These are phyloP conservation scores for Patella pellucida DNA, from an alignment of 2,888 invertebrate genomes.

Conservation along the genomic window DNA sequence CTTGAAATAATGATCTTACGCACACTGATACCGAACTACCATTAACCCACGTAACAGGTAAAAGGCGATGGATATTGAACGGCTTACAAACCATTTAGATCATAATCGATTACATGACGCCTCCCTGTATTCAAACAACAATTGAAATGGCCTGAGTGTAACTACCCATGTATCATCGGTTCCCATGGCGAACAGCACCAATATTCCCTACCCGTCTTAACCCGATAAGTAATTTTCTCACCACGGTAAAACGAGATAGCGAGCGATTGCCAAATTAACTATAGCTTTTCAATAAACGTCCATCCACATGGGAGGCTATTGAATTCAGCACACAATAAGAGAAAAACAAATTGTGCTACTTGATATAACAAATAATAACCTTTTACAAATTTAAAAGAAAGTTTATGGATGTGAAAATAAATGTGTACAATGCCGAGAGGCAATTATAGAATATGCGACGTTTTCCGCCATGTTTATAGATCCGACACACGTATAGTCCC, in stretches of 20 bases:
- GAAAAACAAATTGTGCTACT: background rate
- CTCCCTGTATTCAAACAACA: slow-evolving; percentile 7
- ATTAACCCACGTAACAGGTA: no score
- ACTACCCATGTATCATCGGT: background rate
- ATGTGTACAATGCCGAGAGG: no score
- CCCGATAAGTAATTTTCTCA: slow-evolving; percentile 6
- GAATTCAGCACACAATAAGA: background rate
- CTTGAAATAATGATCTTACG: no score
- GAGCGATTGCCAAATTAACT: background rate
- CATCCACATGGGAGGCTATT: slow-evolving; percentile 2
- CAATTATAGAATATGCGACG: no score
- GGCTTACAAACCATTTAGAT: slow-evolving; percentile 3
- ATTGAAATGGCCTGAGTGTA: background rate
- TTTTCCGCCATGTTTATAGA: no score
- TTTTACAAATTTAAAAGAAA: no score
- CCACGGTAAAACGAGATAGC: background rate
- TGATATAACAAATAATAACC: background rate
- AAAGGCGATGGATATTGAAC: no score
- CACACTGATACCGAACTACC: no score
- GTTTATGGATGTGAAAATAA: no score
- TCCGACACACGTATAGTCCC: no score
- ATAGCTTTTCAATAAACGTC: background rate
- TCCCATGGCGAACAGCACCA: background rate
- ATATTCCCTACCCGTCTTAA: background rate
- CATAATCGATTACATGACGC: slow-evolving; percentile 5